A percentile compares a stretch with the other conserved stretches of the same genome.
phyloP scores from a whole-genome alignment of 1,140 invertebrate species.

The Oreohelix idahoensis region DNA sequence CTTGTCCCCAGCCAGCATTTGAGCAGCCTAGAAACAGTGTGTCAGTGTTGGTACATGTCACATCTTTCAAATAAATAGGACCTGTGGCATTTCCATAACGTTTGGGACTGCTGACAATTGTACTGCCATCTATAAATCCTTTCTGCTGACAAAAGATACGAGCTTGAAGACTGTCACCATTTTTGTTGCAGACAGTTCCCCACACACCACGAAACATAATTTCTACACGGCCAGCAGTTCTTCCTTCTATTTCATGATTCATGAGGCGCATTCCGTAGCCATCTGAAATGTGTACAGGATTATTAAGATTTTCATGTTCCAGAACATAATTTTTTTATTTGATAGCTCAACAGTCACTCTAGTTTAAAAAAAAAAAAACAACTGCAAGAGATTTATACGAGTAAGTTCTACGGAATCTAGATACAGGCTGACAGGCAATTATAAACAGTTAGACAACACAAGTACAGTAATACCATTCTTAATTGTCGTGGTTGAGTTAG shows the following conservation, averaged over 20 bases:
- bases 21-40: conserved; percentile 50
- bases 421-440: no score
- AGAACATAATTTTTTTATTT: no score
- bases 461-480: no score
- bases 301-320: no score
- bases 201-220: conserved; percentile 80
- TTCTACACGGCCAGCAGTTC: conserved; percentile 78
- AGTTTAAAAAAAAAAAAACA: no score
- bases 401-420: no score
- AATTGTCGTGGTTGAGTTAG: no score
- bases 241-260: neutral
- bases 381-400: no score
- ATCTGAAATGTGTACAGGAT: conserved; percentile 6
- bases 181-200: conserved; percentile 84
- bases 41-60: conserved; percentile 58
- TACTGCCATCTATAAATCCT: conserved; percentile 50
- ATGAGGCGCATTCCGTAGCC: neutral
- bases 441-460: no score
- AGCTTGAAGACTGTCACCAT: conserved; percentile 80
- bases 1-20: conserved; percentile 14
- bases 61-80: conserved; percentile 61
- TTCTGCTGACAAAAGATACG: conserved; percentile 68
- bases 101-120: conserved; percentile 35
- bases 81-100: conserved; percentile 55
- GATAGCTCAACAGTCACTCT: no score